Conservation (phyloP, 2,113 vertebrate species). For the Anarhynchus alexandrinus region DNA sequence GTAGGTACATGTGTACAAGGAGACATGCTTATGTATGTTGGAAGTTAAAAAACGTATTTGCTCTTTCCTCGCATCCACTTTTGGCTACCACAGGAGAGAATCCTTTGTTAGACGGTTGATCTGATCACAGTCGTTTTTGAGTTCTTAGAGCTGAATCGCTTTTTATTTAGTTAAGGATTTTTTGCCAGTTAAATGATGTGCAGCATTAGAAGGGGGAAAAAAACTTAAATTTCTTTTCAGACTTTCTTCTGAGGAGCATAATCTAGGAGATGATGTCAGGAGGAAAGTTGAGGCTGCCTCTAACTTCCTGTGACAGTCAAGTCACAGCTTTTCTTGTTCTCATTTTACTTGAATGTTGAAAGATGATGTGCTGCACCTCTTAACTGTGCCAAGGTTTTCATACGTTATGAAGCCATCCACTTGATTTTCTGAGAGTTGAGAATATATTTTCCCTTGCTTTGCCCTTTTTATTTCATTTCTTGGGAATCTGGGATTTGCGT, state of each 20-base stretch:
- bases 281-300: not conserved
- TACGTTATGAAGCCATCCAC: accelerated
- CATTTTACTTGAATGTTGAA: not conserved
- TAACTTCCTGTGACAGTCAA: not conserved
- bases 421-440: not conserved
- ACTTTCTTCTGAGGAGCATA: not conserved
- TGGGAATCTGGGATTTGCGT: accelerated
- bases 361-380: not conserved
- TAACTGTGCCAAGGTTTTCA: not conserved
- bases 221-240: not conserved
- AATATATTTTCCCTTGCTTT: not conserved
- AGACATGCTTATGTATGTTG: not conserved
- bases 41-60: not conserved
- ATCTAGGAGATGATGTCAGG: not conserved
- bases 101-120: not conserved
- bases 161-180: not conserved
- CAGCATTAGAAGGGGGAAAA: not conserved
- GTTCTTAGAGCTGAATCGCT: not conserved
- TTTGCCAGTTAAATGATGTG: not conserved
- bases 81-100: not conserved
- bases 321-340: not conserved
- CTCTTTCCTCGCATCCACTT: not conserved
- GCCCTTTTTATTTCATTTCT: not conserved
- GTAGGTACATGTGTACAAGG: not conserved
- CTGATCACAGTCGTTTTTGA: not conserved